Evolutionary conservation across 2,888 invertebrate genomes (phyloP).

Genomic region (Charanyca ferruginea): DNA sequence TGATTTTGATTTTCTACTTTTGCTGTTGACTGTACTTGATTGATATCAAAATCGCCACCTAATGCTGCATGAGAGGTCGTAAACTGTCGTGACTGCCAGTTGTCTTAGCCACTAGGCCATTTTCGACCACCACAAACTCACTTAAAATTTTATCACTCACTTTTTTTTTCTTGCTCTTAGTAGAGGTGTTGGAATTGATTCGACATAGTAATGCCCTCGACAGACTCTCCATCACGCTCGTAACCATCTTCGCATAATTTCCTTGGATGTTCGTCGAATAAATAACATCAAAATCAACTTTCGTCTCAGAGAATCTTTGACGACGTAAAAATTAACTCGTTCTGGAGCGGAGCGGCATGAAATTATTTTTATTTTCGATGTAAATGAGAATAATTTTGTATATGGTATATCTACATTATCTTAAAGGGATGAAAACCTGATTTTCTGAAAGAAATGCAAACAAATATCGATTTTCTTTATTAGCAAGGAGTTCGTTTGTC

Average conservation of each 20-base stretch:
- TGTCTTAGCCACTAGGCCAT: no score
- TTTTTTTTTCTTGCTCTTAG: slow-evolving; percentile 58
- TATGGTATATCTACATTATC: slow-evolving; percentile 16
- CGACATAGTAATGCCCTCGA: slow-evolving; percentile 83
- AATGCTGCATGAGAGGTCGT: no score
- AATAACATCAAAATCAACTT: slow-evolving; percentile 86
- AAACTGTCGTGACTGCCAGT: no score
- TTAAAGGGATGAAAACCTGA: not conserved
- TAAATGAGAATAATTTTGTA: slow-evolving; percentile 26
- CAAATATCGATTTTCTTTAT: no score
- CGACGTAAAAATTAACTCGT: slow-evolving; percentile 56
- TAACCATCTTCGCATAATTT: slow-evolving; percentile 83
- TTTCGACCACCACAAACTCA: no score
- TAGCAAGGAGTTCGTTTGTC: no score
- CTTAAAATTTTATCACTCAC: no score
- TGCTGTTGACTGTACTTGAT: no score
- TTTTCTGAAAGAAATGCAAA: not conserved
- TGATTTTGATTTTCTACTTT: no score
- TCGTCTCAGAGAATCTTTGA: slow-evolving; percentile 54
- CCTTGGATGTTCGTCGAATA: slow-evolving; percentile 79
- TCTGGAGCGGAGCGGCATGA: slow-evolving; percentile 20
- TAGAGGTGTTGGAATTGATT: slow-evolving; percentile 83
- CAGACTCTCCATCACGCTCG: slow-evolving; percentile 85
- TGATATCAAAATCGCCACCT: no score
- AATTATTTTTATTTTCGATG: slow-evolving; percentile 32